Evolutionary conservation across 1,140 invertebrate genomes (phyloP).

Genomic region (Periplaneta americana): DNA sequence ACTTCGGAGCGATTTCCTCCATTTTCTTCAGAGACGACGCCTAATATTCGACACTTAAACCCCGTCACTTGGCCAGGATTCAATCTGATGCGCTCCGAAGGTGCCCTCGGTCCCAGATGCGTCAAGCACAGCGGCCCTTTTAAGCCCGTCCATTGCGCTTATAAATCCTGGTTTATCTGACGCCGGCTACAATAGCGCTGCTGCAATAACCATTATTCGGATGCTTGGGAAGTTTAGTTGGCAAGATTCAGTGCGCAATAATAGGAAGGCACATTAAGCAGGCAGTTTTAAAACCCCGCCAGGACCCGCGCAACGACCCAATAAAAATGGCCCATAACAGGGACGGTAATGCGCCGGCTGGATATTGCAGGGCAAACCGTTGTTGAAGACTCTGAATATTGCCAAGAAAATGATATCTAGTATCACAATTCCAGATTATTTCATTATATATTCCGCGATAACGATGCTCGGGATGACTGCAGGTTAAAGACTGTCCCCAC

Average conservation of each 20-base stretch:
- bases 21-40: no score
- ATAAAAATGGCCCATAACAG: conserved; percentile 1
- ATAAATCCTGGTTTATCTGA: not conserved
- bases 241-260: conserved; percentile 7
- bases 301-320: not conserved
- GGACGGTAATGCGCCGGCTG: not conserved
- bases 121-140: not conserved
- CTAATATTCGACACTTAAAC: no score
- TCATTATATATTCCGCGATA: not conserved
- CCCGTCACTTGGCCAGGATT: not conserved
- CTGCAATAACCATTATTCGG: conserved; percentile 9
- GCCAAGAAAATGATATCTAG: not conserved
- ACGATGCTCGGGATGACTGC: not conserved
- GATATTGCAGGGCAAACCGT: not conserved
- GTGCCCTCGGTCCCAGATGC: not conserved
- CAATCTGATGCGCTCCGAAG: not conserved
- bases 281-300: conserved; percentile 1
- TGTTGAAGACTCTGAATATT: not conserved
- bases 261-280: not conserved
- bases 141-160: not conserved
- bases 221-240: conserved; percentile 1
- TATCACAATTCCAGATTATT: not conserved
- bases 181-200: not conserved
- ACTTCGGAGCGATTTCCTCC: no score
- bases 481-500: not conserved